phyloP scores from a whole-genome alignment of 2,113 vertebrate species.

The Gobius niger region DNA sequence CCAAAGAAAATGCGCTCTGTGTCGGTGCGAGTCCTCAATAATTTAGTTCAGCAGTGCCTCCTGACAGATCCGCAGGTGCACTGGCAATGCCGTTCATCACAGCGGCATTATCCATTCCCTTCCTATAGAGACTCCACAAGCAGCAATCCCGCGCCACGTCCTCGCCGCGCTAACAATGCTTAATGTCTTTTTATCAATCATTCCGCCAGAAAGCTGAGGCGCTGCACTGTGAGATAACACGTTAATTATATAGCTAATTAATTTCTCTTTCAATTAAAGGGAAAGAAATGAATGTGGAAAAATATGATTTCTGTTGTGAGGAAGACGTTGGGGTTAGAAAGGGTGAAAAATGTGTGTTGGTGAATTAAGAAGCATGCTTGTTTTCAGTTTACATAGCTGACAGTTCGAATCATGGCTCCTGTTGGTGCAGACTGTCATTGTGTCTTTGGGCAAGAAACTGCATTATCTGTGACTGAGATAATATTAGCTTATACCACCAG shows the following conservation, averaged over 20 bases:
- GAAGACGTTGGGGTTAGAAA: not conserved
- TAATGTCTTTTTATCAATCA: slow-evolving; percentile 23
- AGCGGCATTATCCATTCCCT: slow-evolving; percentile 50
- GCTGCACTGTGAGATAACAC: slow-evolving; percentile 13
- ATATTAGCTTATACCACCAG: too few relatives aligned
- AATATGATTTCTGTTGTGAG: not conserved
- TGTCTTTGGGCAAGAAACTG: too few relatives aligned
- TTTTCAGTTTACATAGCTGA: too few relatives aligned
- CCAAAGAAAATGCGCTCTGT: slow-evolving; percentile 58
- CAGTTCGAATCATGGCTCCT: too few relatives aligned
- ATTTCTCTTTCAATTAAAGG: not conserved
- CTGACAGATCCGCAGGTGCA: slow-evolving; percentile 53
- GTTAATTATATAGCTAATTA: slow-evolving; percentile 36
- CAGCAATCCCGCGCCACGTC: not conserved
- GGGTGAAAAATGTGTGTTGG: not conserved
- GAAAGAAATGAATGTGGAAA: not conserved
- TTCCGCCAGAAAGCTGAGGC: not conserved
- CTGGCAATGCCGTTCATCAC: slow-evolving; percentile 50
- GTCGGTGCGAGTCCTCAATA: slow-evolving; percentile 52
- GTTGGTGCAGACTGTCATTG: too few relatives aligned
- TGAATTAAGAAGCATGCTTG: too few relatives aligned
- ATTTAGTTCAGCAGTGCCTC: slow-evolving; percentile 62
- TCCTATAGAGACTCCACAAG: slow-evolving; percentile 18
- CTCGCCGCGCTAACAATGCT: slow-evolving; percentile 15
- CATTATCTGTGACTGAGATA: too few relatives aligned